Percentiles rank a stretch among this genome's conserved stretches.
phyloP scores from a whole-genome alignment of 2,888 invertebrate species.

The Melieria omissa region DNA sequence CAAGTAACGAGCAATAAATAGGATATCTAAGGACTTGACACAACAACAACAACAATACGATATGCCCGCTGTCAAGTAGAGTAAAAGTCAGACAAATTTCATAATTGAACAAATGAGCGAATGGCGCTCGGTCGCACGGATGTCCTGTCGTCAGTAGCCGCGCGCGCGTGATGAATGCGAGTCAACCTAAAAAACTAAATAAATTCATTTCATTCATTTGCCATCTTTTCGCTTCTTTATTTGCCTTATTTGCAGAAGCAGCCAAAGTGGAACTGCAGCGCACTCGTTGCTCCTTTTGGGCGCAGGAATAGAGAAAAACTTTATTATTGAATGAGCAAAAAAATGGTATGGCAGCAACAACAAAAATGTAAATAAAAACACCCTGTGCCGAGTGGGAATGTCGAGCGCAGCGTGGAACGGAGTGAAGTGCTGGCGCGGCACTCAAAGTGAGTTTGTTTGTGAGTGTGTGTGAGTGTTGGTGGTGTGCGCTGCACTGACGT shows the following conservation, averaged over 20 bases:
- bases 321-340: too few species aligned
- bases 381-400: slow-evolving; percentile 45
- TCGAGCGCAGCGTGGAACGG: slow-evolving; percentile 5
- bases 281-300: neutral
- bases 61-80: neutral
- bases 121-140: neutral
- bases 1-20: too few species aligned
- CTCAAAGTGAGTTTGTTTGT: too few species aligned
- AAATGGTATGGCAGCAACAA: neutral
- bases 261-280: neutral
- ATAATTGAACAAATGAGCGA: slow-evolving; percentile 35
- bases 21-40: too few species aligned
- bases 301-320: slow-evolving; percentile 1
- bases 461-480: slow-evolving; percentile 43
- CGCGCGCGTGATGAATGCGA: slow-evolving; percentile 15
- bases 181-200: slow-evolving; percentile 6
- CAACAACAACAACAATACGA: too few species aligned
- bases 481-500: neutral
- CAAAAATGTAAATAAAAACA: neutral
- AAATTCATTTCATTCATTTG: slow-evolving; percentile 27
- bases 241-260: slow-evolving; percentile 4
- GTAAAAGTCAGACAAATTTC: slow-evolving; percentile 31
- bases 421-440: too few species aligned
- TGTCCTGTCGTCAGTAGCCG: neutral
- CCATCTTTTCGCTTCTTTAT: neutral